A percentile compares a stretch with the other conserved stretches of the same genome.
phyloP scores from a whole-genome alignment of 53 echinoderm and acorn worm genomes.

The Echinarachnius parma region DNA sequence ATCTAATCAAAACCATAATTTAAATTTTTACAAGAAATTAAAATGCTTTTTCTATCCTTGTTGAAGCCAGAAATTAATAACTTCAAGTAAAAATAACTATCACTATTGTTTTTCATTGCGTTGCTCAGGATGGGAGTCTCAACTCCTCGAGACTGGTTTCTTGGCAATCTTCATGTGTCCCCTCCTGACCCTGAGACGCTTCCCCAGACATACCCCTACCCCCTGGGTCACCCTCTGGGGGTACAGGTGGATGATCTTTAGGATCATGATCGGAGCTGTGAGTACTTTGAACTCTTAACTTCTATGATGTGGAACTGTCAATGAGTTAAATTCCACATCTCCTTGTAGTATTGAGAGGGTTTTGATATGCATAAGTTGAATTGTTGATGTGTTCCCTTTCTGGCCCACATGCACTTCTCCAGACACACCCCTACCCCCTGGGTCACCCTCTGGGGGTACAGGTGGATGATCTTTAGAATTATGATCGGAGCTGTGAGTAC shows the following conservation, averaged over 20 bases:
- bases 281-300: too few relatives aligned
- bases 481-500: conserved; percentile 97
- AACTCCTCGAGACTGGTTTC: conserved; percentile 91
- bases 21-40: too few relatives aligned
- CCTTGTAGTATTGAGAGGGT: too few relatives aligned
- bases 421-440: conserved; percentile 77
- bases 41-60: too few relatives aligned
- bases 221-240: conserved; percentile 94
- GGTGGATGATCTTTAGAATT: conserved; percentile 95
- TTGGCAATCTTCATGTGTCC: conserved; percentile 97
- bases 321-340: too few relatives aligned
- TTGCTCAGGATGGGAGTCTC: conserved; percentile 90
- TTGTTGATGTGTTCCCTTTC: too few relatives aligned
- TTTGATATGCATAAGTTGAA: too few relatives aligned
- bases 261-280: conserved; percentile 99
- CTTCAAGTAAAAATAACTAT: too few relatives aligned
- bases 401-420: conserved; percentile 66
- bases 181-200: conserved; percentile 59
- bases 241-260: conserved; percentile 90
- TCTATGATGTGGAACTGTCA: too few relatives aligned
- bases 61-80: too few relatives aligned
- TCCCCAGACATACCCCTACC: conserved; percentile 79
- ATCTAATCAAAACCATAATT: too few relatives aligned
- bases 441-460: conserved; percentile 91
- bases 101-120: too few relatives aligned